A percentile compares a stretch with the other conserved stretches of the same genome.
Evolutionary conservation across 2,888 invertebrate genomes (phyloP).

Genomic region (Ochlodes sylvanus): DNA sequence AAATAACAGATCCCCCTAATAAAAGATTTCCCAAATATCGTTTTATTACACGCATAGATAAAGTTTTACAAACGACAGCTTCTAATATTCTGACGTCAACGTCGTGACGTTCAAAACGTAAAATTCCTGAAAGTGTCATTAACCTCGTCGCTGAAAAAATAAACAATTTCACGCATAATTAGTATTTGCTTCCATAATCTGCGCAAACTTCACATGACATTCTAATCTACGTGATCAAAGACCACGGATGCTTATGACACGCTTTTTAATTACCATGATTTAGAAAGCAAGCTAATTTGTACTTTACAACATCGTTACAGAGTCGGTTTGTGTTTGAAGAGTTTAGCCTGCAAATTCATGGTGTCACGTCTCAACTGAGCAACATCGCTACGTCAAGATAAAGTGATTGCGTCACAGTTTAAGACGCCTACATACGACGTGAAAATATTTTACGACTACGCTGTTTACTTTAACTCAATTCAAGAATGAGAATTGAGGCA

Average conservation of each 20-base stretch:
- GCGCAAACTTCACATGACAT: conserved; percentile 30
- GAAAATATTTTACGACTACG: conserved; percentile 7
- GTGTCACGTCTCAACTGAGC: conserved; percentile 28
- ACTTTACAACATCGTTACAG: not conserved
- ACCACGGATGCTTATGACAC: conserved; percentile 24
- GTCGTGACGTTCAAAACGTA: not conserved
- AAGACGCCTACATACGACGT: conserved; percentile 27
- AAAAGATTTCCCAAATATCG: too few relatives aligned
- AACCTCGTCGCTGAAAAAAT: conserved; percentile 8
- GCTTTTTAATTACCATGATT: conserved; percentile 27
- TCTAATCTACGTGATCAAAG: conserved; percentile 36
- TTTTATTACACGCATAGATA: too few relatives aligned
- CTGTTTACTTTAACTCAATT: too few relatives aligned
- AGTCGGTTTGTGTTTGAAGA: not conserved
- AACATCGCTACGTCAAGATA: conserved; percentile 29
- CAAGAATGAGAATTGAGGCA: too few relatives aligned
- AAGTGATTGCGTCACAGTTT: conserved; percentile 29
- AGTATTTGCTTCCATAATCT: conserved; percentile 31
- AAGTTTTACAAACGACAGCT: not conserved
- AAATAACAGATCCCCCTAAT: too few relatives aligned
- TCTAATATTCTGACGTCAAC: not conserved
- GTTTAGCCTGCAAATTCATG: conserved; percentile 28
- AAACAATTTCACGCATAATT: conserved; percentile 35
- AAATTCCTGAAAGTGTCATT: conserved; percentile 10
- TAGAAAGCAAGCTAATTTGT: not conserved